phyloP scores from a whole-genome alignment of 2,113 vertebrate species.

The Oncorhynchus keta region DNA sequence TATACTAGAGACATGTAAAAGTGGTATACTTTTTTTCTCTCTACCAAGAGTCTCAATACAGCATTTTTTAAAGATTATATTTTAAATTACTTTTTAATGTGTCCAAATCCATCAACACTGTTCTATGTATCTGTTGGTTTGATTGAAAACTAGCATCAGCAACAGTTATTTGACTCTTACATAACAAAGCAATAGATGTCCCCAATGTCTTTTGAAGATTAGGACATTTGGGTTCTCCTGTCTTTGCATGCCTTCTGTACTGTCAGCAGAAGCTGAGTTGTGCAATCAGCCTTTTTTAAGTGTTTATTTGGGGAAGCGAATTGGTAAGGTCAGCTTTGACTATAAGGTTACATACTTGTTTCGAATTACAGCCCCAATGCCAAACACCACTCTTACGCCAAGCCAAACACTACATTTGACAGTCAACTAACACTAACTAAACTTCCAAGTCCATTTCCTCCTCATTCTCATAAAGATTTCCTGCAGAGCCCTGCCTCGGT shows the following conservation, averaged over 20 bases:
- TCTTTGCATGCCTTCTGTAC: constrained; percentile 17
- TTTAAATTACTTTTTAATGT: too few relatives aligned
- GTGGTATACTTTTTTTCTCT: too few relatives aligned
- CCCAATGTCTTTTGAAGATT: constrained; percentile 6
- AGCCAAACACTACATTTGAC: constrained; percentile 60
- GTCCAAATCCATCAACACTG: too few relatives aligned
- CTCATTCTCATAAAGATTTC: constrained; percentile 42
- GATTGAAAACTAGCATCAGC: too few relatives aligned
- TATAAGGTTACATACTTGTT: constrained; percentile 42
- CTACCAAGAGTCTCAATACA: too few relatives aligned
- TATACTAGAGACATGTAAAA: too few relatives aligned
- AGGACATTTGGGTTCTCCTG: constrained; percentile 33
- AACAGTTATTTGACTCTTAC: constrained; percentile 30
- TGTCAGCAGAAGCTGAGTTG: constrained; percentile 21
- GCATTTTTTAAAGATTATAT: too few relatives aligned
- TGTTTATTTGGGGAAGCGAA: not conserved
- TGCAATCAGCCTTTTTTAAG: constrained; percentile 23
- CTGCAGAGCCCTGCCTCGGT: constrained; percentile 24
- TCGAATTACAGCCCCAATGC: constrained; percentile 52
- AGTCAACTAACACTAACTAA: constrained; percentile 51
- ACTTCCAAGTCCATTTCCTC: constrained; percentile 59
- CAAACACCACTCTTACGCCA: constrained; percentile 55
- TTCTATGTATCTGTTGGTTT: too few relatives aligned
- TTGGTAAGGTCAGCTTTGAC: constrained; percentile 49
- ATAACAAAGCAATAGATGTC: too few relatives aligned